phyloP scores from a whole-genome alignment of 92 coral and sea anemone species.

The Zoanthus solanderi region DNA sequence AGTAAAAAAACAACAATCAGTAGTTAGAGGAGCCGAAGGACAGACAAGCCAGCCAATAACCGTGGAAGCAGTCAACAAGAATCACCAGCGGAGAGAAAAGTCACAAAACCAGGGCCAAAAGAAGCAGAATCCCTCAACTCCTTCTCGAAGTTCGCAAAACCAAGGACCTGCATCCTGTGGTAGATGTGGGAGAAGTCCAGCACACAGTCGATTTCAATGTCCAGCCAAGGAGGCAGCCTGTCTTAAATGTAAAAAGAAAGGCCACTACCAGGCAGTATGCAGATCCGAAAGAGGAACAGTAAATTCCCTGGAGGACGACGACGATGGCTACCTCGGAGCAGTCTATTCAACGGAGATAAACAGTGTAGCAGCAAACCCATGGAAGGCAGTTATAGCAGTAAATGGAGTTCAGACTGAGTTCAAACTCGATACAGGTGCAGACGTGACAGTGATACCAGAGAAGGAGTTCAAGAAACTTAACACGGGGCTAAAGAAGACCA shows the following conservation, averaged over 20 bases:
- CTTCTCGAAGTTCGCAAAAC: constrained; percentile 25
- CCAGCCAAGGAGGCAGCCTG: constrained; percentile 62
- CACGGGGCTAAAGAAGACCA: constrained; percentile 25
- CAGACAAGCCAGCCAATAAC: constrained; percentile 29
- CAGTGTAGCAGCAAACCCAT: constrained; percentile 25
- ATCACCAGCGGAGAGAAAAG: constrained; percentile 32
- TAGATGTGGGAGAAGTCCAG: constrained; percentile 35
- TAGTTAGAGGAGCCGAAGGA: constrained; percentile 30
- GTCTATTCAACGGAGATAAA: constrained; percentile 29
- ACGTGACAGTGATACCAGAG: constrained; percentile 40
- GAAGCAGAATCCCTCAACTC: constrained; percentile 9
- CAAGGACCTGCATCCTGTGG: constrained; percentile 22
- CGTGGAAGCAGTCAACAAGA: constrained; percentile 22
- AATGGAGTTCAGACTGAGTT: constrained; percentile 40
- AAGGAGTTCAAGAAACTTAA: constrained; percentile 41
- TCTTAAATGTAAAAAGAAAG: constrained; percentile 51
- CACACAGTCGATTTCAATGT: constrained; percentile 36
- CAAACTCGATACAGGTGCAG: constrained; percentile 35
- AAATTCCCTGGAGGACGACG: constrained; percentile 45
- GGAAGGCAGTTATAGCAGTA: constrained; percentile 37
- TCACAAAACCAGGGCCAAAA: constrained; percentile 36
- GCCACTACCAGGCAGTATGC: constrained; percentile 43
- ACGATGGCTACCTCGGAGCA: constrained; percentile 29
- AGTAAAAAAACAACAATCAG: constrained; percentile 51
- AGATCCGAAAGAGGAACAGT: constrained; percentile 28